These are phyloP conservation scores for Napeogenes inachia DNA, from an alignment of 2,888 invertebrate genomes.

Conservation along the genomic window DNA sequence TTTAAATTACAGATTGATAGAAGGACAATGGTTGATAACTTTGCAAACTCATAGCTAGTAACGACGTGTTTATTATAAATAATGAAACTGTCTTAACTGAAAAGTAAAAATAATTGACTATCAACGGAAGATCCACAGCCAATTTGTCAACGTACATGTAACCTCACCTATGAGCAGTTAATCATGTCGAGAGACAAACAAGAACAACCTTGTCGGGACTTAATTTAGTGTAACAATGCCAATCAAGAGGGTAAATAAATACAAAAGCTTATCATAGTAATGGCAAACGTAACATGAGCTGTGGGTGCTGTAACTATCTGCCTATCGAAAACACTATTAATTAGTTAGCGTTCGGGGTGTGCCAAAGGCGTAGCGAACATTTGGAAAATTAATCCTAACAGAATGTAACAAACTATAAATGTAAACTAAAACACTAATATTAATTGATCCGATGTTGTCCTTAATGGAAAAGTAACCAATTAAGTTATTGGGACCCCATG, in stretches of 20 bases:
- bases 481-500: slow-evolving; percentile 64
- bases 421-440: slow-evolving; percentile 39
- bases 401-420: slow-evolving; percentile 23
- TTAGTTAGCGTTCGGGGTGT: slow-evolving; percentile 63
- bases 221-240: slow-evolving; percentile 45
- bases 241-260: slow-evolving; percentile 50
- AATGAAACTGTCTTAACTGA: slow-evolving; percentile 26
- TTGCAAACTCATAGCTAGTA: slow-evolving; percentile 15
- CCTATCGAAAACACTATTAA: slow-evolving; percentile 72
- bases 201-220: slow-evolving; percentile 42
- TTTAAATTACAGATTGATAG: slow-evolving; percentile 8
- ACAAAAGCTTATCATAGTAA: slow-evolving; percentile 58
- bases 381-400: slow-evolving; percentile 72
- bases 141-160: slow-evolving; percentile 41
- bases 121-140: slow-evolving; percentile 31
- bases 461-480: slow-evolving; percentile 56
- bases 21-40: slow-evolving; percentile 6
- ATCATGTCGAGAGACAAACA: slow-evolving; percentile 48
- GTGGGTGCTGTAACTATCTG: slow-evolving; percentile 37
- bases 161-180: slow-evolving; percentile 39
- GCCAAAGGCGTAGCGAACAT: slow-evolving; percentile 70
- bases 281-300: slow-evolving; percentile 62
- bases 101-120: slow-evolving; percentile 30
- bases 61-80: slow-evolving; percentile 21
- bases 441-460: slow-evolving; percentile 57